phyloP scores from a whole-genome alignment of 2,888 invertebrate genomes.

The Cheilosia scutellata region DNA sequence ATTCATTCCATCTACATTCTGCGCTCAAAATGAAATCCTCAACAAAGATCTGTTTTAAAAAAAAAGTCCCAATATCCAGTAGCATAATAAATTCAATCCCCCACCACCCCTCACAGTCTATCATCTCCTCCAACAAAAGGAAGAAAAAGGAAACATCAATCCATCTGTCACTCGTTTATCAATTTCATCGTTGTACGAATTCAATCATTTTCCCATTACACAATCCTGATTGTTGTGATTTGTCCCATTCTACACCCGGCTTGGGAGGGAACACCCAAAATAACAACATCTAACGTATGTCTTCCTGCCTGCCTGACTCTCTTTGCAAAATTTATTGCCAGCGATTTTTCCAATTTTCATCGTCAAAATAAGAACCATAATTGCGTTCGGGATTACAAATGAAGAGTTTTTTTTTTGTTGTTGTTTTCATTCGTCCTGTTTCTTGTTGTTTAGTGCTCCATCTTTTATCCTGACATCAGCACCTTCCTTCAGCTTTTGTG shows the following conservation, averaged over 20 bases:
- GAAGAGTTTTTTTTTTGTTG: conserved; percentile 20
- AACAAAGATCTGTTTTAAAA: background rate
- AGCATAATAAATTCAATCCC: background rate
- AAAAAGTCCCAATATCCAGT: background rate
- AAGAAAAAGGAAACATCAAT: conserved; percentile 49
- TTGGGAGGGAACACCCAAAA: conserved; percentile 13
- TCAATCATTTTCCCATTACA: conserved; percentile 71
- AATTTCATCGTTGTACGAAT: conserved; percentile 58
- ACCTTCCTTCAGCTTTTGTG: conserved; percentile 35
- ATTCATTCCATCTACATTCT: too few species aligned
- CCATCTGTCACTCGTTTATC: conserved; percentile 66
- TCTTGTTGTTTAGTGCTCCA: conserved; percentile 35
- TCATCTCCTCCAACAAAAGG: conserved; percentile 11
- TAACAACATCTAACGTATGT: conserved; percentile 50
- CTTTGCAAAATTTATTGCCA: conserved; percentile 60
- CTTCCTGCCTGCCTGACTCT: conserved; percentile 1
- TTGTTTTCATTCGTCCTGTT: background rate
- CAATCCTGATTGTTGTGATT: conserved; percentile 70
- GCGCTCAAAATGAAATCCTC: too few species aligned
- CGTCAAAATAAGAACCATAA: conserved; percentile 68
- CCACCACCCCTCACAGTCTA: background rate
- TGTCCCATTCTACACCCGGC: conserved; percentile 33
- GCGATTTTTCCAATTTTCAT: conserved; percentile 73
- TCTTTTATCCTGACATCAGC: conserved; percentile 51
- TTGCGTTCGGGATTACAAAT: conserved; percentile 72